phyloP scores from a whole-genome alignment of 2,113 vertebrate species.

The Rynchops niger region DNA sequence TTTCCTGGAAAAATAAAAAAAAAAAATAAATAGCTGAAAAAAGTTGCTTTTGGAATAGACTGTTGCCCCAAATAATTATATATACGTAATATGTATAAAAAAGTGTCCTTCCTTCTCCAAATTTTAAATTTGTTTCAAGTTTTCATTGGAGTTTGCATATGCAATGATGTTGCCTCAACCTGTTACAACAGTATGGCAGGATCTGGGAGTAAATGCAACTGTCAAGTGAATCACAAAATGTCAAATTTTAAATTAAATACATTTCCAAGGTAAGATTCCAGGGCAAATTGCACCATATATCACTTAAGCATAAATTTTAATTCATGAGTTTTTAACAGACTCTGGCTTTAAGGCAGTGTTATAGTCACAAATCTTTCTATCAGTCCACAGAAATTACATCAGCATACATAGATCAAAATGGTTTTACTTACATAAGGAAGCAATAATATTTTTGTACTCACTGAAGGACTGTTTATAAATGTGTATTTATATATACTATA shows the following conservation, averaged over 20 bases:
- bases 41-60: not conserved
- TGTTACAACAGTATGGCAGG: not conserved
- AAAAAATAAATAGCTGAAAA: not conserved
- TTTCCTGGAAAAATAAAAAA: not conserved
- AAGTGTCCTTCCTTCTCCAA: not conserved
- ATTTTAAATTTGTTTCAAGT: not conserved
- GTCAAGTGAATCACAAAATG: not conserved
- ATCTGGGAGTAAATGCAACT: not conserved
- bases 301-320: not conserved
- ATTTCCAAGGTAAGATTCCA: not conserved
- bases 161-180: not conserved
- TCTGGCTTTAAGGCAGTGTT: not conserved
- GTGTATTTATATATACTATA: not conserved
- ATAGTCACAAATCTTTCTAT: not conserved
- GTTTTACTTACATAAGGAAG: not conserved
- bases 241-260: not conserved
- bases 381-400: not conserved
- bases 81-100: not conserved
- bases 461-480: not conserved
- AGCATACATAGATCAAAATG: not conserved
- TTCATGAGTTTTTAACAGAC: not conserved
- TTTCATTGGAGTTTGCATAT: not conserved
- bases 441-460: not conserved
- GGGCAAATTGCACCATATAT: not conserved
- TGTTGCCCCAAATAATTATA: not conserved